Conservation (phyloP, 2,888 invertebrate genomes). For the Chalcis sispes region DNA sequence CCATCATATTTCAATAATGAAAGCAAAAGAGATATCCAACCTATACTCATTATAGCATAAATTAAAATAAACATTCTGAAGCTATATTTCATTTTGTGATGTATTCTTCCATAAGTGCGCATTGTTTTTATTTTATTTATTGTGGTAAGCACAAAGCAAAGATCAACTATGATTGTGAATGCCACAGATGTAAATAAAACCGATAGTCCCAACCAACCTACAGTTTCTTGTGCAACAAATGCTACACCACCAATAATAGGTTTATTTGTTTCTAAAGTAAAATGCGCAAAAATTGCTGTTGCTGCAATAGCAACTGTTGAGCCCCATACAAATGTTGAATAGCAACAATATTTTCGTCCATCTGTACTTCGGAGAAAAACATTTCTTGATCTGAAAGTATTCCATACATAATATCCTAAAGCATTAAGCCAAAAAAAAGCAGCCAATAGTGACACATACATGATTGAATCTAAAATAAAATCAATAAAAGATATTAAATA, state of each 20-base stretch:
- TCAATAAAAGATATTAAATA: slow-evolving; percentile 36
- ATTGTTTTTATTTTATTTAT: slow-evolving; percentile 87
- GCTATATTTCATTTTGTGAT: slow-evolving; percentile 90
- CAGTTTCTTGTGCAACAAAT: slow-evolving; percentile 83
- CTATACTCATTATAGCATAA: slow-evolving; percentile 84
- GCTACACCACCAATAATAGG: slow-evolving; percentile 72
- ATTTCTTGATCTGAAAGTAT: slow-evolving; percentile 90
- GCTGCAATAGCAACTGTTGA: slow-evolving; percentile 84
- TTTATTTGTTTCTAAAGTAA: slow-evolving; percentile 84
- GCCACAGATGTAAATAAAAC: slow-evolving; percentile 90
- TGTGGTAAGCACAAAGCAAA: slow-evolving; percentile 89
- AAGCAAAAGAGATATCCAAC: slow-evolving; percentile 87
- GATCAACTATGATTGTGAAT: slow-evolving; percentile 86
- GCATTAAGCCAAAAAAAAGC: slow-evolving; percentile 93
- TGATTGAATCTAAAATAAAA: slow-evolving; percentile 83
- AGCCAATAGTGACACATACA: slow-evolving; percentile 86
- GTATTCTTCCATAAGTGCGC: slow-evolving; percentile 90
- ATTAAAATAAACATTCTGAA: slow-evolving; percentile 88
- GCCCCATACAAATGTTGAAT: slow-evolving; percentile 89
- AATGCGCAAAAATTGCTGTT: slow-evolving; percentile 88
- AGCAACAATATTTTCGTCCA: slow-evolving; percentile 91
- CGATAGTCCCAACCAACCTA: slow-evolving; percentile 88
- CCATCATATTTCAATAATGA: slow-evolving; percentile 87
- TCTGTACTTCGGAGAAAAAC: slow-evolving; percentile 91
- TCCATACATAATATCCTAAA: slow-evolving; percentile 92